phyloP scores from a whole-genome alignment of 2,113 vertebrate species.

The Pachyramphus minor region DNA sequence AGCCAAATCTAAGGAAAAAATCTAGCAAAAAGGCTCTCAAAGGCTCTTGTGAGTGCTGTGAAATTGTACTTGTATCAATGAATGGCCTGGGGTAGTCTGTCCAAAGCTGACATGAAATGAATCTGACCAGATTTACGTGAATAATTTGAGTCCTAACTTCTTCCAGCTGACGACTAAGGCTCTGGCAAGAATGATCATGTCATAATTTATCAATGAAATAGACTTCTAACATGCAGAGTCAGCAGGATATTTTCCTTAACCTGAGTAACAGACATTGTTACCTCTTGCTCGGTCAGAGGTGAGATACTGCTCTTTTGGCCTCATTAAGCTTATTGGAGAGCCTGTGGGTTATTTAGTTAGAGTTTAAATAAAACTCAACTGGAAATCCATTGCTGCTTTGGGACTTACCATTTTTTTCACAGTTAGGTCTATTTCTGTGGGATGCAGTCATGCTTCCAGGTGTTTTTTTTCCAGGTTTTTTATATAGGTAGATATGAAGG shows the following conservation, averaged over 20 bases:
- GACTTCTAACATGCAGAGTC: not conserved
- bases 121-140: conserved; percentile 37
- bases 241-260: conserved; percentile 27
- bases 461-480: not conserved
- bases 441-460: not conserved
- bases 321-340: not conserved
- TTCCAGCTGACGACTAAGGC: not conserved
- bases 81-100: not conserved
- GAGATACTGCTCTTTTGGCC: conserved; percentile 40
- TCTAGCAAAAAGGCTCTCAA: not conserved
- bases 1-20: not conserved
- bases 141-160: conserved; percentile 38
- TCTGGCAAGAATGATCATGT: conserved; percentile 14
- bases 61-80: not conserved
- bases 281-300: not conserved
- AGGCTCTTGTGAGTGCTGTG: not conserved
- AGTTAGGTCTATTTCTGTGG: not conserved
- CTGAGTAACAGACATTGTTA: not conserved
- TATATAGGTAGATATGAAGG: not conserved
- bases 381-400: conserved; percentile 17
- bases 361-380: conserved; percentile 32
- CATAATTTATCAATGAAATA: conserved; percentile 53
- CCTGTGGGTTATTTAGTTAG: conserved; percentile 18
- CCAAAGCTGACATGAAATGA: not conserved
- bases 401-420: not conserved